These are phyloP conservation scores for Calliopum simillimum DNA, from an alignment of 2,888 invertebrate genomes.

Conservation along the genomic window DNA sequence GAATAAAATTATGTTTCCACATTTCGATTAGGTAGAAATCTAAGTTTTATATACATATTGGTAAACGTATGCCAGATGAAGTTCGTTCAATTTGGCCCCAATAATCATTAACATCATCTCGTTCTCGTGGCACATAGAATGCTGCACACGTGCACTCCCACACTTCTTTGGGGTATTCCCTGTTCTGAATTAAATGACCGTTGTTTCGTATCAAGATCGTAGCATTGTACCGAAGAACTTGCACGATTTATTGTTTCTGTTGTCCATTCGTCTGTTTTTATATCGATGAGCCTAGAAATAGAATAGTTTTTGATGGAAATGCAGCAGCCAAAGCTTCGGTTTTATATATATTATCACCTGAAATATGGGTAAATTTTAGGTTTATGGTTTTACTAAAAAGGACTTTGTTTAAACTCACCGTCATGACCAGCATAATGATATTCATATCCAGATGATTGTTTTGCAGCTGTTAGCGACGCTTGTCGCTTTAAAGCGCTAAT, in stretches of 20 bases:
- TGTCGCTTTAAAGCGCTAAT: no score
- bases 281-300: slow-evolving; percentile 73
- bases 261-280: slow-evolving; percentile 71
- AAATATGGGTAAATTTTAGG: no score
- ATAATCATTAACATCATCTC: slow-evolving; percentile 50
- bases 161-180: slow-evolving; percentile 75
- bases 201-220: slow-evolving; percentile 71
- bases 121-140: slow-evolving; percentile 73
- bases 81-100: slow-evolving; percentile 37
- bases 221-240: slow-evolving; percentile 76
- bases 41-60: neutral
- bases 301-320: slow-evolving; percentile 2
- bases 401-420: no score
- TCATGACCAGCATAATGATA: no score
- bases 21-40: neutral
- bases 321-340: no score
- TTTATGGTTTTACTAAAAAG: no score
- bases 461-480: no score
- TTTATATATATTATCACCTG: no score
- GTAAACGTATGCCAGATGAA: slow-evolving; percentile 6
- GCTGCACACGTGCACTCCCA: slow-evolving; percentile 80
- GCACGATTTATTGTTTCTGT: slow-evolving; percentile 75
- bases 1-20: neutral
- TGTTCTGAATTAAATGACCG: slow-evolving; percentile 72
- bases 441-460: no score